Base-by-base conservation (phyloP, 64 coral and sea anemone genomes). In the Trachythela sp. region DNA sequence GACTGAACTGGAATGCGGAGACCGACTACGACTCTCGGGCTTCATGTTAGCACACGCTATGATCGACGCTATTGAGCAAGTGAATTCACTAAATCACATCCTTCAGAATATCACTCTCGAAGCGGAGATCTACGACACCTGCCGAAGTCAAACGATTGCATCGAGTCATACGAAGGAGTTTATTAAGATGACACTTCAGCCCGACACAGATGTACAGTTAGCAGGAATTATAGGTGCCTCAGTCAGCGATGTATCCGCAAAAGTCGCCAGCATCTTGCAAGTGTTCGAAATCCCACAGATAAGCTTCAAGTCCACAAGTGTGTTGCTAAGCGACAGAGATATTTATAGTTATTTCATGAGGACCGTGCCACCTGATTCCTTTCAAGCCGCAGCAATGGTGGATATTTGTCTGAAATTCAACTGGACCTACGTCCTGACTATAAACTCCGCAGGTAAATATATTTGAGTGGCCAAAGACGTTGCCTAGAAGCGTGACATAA, bases 281-380 rank as follows among this genome's bases (percentile, higher is more conserved):
- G 75, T 80, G 75, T 80, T 80, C 75, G 75, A 80, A 30, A 80
- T 80, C 75, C 75, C 75, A 15, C 75, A 80, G 75, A 80, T 80
- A 20, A 80, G 75, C 31, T 80, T 34, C 38, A 29, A 20, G 27
- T 37, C 75, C 13, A 80, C 75, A 30, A 80, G 75, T 18, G 75
- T 80, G 32, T 29, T 39, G 5, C 33, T 80, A 17, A 80, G 75
- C 32, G 31, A 80, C 75, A 80, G 31, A 30, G 75, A 80, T 30
- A 36, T 80, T 30, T 80, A 80, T 80, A 80, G 75, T 80, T 80
- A 80, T 36, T 80, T 80, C 38, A 17, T 80, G 30, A 20, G 75
- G 15, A 80, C 75, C 38, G 75, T 80, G 15, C 33, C 75, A 35
- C 75, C 75, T 11, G 75, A 80, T 22, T 37, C 32, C 0, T 80